Conservation (phyloP, 2,797 vertebrate species). For the Acridotheres tristis region DNA sequence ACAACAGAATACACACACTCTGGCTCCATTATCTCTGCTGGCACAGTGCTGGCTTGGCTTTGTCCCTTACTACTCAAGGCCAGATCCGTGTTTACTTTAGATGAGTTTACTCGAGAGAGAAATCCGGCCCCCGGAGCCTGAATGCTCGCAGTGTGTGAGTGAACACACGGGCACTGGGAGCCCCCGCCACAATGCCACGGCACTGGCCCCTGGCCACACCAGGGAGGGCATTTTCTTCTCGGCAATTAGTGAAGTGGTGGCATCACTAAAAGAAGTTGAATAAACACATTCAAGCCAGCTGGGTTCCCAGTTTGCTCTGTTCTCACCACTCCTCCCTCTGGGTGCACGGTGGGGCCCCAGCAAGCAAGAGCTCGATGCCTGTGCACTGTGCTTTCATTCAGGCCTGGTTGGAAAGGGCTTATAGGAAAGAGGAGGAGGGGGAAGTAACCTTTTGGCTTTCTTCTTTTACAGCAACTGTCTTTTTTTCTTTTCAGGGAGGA, state of each 20-base stretch:
- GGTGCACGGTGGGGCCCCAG: neutral
- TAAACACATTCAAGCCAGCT: neutral
- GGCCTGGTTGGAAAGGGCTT: conserved; percentile 11
- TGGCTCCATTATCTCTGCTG: conserved; percentile 38
- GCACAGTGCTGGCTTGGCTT: neutral
- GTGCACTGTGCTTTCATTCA: neutral
- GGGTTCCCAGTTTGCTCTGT: conserved; percentile 1
- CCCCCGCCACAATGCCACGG: neutral
- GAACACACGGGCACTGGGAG: rapidly evolving
- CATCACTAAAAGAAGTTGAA: conserved; percentile 28
- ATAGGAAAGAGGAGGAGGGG: neutral
- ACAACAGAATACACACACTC: neutral
- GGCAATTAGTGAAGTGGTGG: conserved; percentile 29
- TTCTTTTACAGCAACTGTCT: conserved; percentile 38
- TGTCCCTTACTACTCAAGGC: neutral
- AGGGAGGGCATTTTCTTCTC: conserved; percentile 28
- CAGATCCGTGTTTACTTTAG: neutral
- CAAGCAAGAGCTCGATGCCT: neutral
- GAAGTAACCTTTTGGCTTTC: neutral
- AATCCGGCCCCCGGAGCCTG: neutral
- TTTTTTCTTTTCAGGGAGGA: conserved; percentile 64
- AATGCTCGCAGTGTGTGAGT: conserved; percentile 28
- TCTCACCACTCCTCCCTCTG: conserved; percentile 45
- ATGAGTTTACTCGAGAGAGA: conserved; percentile 12
- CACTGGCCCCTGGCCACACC: conserved; percentile 12